These are phyloP conservation scores for Heliconius aoede DNA, from an alignment of 2,888 invertebrate genomes.

Conservation along the genomic window DNA sequence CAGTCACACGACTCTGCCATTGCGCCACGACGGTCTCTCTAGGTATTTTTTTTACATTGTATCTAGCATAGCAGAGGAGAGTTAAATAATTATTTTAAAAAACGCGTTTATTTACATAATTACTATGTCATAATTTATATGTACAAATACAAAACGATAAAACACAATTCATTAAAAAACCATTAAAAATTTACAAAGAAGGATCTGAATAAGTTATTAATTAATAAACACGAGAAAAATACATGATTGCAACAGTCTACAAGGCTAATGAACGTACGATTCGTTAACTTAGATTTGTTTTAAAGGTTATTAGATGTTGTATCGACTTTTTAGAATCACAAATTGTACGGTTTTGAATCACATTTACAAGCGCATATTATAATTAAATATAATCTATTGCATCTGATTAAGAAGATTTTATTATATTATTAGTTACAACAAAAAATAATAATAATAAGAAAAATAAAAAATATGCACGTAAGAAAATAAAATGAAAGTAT, in stretches of 20 bases:
- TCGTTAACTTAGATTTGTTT: constrained; percentile 20
- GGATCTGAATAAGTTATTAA: not conserved
- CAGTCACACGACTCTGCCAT: too few relatives aligned
- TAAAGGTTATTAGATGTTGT: constrained; percentile 23
- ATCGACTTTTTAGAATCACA: constrained; percentile 15
- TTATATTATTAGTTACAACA: too few relatives aligned
- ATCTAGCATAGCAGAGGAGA: too few relatives aligned
- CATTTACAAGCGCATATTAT: not conserved
- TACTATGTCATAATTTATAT: not conserved
- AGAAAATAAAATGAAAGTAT: too few relatives aligned
- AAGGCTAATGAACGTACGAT: constrained; percentile 22
- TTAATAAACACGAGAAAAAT: not conserved
- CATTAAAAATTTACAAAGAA: not conserved
- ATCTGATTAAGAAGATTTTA: not conserved
- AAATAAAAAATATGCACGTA: too few relatives aligned
- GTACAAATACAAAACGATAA: not conserved
- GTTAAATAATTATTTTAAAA: too few relatives aligned
- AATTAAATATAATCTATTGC: too few relatives aligned
- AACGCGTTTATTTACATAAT: too few relatives aligned
- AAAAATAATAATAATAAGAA: too few relatives aligned
- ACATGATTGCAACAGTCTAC: constrained; percentile 19
- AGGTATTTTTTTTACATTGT: too few relatives aligned
- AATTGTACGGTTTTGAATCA: constrained; percentile 13
- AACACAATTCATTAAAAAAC: not conserved
- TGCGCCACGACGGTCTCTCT: too few relatives aligned